Conservation (phyloP, 2,113 vertebrate species). For the Herpetotheres cachinnans region DNA sequence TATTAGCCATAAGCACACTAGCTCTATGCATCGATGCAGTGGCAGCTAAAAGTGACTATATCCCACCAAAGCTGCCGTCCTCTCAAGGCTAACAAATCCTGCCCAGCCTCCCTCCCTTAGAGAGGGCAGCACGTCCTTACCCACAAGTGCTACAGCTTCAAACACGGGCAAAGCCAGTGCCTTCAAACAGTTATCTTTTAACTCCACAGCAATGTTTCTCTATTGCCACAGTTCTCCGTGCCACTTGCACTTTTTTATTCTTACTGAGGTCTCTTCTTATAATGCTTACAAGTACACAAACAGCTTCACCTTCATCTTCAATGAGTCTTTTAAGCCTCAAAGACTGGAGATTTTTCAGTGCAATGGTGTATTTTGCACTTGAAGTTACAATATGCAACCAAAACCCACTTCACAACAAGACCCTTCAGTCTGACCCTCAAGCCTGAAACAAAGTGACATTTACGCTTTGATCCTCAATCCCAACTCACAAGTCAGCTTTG, state of each 20-base stretch:
- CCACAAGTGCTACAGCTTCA: not conserved
- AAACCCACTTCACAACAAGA: not conserved
- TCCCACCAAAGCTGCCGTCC: not conserved
- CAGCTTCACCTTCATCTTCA: slow-evolving; percentile 33
- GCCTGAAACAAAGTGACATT: not conserved
- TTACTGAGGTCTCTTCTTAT: not conserved
- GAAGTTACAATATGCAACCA: not conserved
- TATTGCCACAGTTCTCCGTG: not conserved
- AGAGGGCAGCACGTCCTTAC: not conserved
- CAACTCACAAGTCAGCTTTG: not conserved
- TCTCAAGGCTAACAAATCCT: not conserved
- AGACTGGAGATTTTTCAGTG: not conserved
- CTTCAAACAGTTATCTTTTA: not conserved
- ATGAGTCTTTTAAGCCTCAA: slow-evolving; percentile 3
- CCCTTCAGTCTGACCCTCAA: not conserved
- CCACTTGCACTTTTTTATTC: not conserved
- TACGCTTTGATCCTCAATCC: slow-evolving; percentile 3
- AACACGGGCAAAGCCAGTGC: not conserved
- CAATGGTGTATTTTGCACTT: not conserved
- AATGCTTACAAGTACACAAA: slow-evolving; percentile 6
- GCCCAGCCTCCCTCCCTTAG: not conserved
- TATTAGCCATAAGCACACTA: not conserved
- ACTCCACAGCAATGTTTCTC: not conserved
- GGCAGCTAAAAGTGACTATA: not conserved
- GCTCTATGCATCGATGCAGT: not conserved